Base-by-base conservation (phyloP, 2,113 vertebrate species). In the Microcebus tavaratra region DNA sequence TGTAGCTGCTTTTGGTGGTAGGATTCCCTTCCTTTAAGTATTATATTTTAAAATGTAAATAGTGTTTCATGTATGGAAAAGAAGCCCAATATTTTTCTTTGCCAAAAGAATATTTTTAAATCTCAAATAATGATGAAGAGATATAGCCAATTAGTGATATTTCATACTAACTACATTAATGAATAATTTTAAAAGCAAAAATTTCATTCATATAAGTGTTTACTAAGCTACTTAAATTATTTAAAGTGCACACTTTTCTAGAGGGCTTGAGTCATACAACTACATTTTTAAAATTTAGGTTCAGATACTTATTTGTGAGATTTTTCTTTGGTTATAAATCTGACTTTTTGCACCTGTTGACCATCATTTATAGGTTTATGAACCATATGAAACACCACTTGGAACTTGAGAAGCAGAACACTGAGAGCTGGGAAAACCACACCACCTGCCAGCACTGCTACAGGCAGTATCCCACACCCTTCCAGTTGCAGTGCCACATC, bases 321-420 rank as follows among this genome's bases (percentile, higher is more conserved):
- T 5, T 13, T 45, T 61, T 75, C 68, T 57, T 91, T 94, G 42
- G 53, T 96, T 68, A 85, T 96, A 84, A 97, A 96, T 94, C 90
- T 81, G 34, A 34, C 18, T 2, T 31, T 95, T 95, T 98, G 27
- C 59, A 91, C 50, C 83, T 96, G 20, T 96, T 97, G 4, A 25
- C 84, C 94, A 0, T 98, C n/a, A 79, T 61, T 92, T 95, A 21
- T 98, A 99, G 99, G 98, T 99, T 99, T 97, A 99, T 99, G 99
- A 99, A 99, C 98, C 99, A 99, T 97, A 99, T 99, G 99, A 99
- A 99, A 84, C 99, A 99, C 98, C 99, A 99, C 97, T 98, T 99
- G 98, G 99, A 99, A 98, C 98, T 99, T 91, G 99, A 99, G 93
- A 99, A 99, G 97, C 99, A 99, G 98, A 99, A 99, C 98, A 99